These are phyloP conservation scores for Pollimyrus isidori DNA, from an alignment of 2,113 vertebrate species.

Conservation along the genomic window DNA sequence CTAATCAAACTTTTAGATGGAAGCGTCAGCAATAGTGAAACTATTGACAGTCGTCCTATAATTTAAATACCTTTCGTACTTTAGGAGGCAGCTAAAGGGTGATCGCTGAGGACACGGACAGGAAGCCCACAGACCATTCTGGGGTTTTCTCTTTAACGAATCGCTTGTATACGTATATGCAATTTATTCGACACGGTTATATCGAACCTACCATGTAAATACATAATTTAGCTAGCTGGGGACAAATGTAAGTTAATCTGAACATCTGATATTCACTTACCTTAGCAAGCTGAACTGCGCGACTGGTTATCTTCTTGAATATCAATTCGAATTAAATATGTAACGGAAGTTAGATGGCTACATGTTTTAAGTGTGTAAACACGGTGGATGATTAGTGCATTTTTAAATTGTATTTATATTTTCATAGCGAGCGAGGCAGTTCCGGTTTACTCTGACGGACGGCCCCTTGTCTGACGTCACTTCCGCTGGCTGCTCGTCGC, in stretches of 20 bases:
- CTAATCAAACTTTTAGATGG: not conserved
- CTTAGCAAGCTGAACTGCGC: not conserved
- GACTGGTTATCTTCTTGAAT: not conserved
- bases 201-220: not conserved
- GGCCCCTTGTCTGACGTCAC: slow-evolving; percentile 23
- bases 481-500: not conserved
- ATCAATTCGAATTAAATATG: not conserved
- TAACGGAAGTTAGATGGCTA: no score
- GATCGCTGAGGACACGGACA: not conserved
- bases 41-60: not conserved
- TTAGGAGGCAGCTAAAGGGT: not conserved
- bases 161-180: not conserved
- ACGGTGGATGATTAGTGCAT: not conserved
- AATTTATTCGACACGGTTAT: not conserved
- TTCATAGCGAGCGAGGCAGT: slow-evolving; percentile 17
- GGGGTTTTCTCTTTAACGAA: not conserved
- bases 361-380: not conserved
- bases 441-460: not conserved
- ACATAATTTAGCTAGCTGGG: not conserved
- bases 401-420: not conserved
- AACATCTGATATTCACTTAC: not conserved
- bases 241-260: not conserved
- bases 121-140: not conserved
- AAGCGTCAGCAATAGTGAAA: not conserved
- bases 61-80: not conserved